Evolutionary conservation across 2,888 invertebrate species (phyloP), one percentile per base, ranked within the genome.

Genomic region (Dicranocentrus wangi): DNA sequence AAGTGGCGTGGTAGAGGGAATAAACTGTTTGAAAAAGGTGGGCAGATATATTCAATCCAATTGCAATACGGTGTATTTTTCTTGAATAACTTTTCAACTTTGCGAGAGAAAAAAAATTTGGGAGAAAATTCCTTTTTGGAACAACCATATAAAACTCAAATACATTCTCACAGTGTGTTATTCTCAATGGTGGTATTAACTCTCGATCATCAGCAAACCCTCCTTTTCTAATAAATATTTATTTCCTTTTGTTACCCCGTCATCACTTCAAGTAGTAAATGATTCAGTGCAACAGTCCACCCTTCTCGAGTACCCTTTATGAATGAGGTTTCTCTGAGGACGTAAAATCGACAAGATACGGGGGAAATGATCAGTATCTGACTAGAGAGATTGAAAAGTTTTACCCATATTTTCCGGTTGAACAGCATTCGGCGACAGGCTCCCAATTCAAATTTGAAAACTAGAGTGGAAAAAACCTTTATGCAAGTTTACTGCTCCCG

Each of bases 181-280:
- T n/a, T 8, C 47, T 10, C 8, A 47, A 47, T n/a, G 8, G 47
- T 15, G n/a, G 21, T 28, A 60, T 60, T 28, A 60, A 27, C 60
- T 27, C 28, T n/a, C 27, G 23, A 43, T 65, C 25, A 42, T 43
- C n/a, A n/a, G n/a, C 42, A 63, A 39, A 17, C 47, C 23, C 28
- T n/a, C 32, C 32, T 66, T 47, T 23, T 7, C n/a, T 47, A 39
- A 66, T 68, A 68, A 68, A 68, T 68, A 53, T 68, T 68, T 68
- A 68, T 42, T 42, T 28, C 25, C 28, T 43, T 47, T 66, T 47
- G 23, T 66, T 47, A 19, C 32, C 27, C 15, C 53, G 21, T 32
- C 32, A 25, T 5, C 23, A 55, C 25, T 8, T 23, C 13, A 47
- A 47, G n/a, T 47, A 47, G 47, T 19, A 43, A 43, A 43, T n/a